Evolutionary conservation across 2,888 invertebrate genomes (phyloP), one percentile per base, ranked within the genome.

Genomic region (Pilophorus perplexus): DNA sequence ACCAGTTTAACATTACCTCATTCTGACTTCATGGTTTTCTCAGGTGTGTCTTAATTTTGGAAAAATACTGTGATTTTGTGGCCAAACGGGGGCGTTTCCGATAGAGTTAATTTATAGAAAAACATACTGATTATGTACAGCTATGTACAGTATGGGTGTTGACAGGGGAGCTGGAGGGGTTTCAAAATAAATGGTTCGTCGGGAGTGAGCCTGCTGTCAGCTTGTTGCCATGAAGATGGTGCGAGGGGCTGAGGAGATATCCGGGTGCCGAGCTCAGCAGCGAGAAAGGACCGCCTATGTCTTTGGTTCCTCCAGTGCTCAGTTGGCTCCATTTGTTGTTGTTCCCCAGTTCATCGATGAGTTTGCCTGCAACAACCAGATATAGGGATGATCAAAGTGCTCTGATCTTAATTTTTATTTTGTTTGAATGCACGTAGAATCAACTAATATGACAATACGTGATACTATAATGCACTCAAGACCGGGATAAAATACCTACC

Each of bases 101-200:
- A n/a, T n/a, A n/a, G n/a, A n/a, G n/a, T n/a, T n/a, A n/a, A n/a
- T n/a, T n/a, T n/a, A n/a, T n/a, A n/a, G n/a, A n/a, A n/a, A n/a
- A n/a, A n/a, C n/a, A n/a, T n/a, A n/a, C n/a, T 48, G 3, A 20
- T 23, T 52, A 52, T 57, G 18, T 57, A 57, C 38, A 57, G 20
- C 20, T 57, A 57, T 57, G 22, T 57, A 57, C 57, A 57, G n/a
- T 12, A 23, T n/a, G 40, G 46, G 28, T 44, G 14, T 10, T n/a
- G n/a, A n/a, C n/a, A 10, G 8, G 4, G 12, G 12, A 23, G 22
- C 12, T 8, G 44, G 18, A 25, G 27, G 25, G 42, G 40, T 66
- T 67, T 70, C 70, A 74, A 69, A 74, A 74, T 54, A 74, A 72
- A 54, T 74, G 73, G 64, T 74, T 74, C 44, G 73, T 71, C 10